Base-by-base conservation (phyloP, 2,888 invertebrate species). In the Gasteruption jaculator region DNA sequence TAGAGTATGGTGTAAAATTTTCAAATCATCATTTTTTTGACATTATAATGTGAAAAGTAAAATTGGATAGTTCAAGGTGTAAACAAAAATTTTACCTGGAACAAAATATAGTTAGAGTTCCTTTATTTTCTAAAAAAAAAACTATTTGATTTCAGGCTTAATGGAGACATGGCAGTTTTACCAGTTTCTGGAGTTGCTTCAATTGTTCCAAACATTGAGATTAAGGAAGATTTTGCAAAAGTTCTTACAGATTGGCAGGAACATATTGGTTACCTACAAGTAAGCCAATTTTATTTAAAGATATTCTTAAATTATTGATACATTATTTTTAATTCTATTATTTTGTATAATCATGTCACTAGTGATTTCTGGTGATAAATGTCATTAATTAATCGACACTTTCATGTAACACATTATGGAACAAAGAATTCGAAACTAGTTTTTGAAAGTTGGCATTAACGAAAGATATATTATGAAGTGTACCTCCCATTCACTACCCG, bases 201-300 rank as follows among this genome's bases (percentile, higher is more conserved):
- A 4, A 49, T 55, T 21, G 49, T 60, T 38, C 59, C 62, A 38
- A 64, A 66, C 49, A 59, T 63, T 31, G 64, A 65, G 38, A 65
- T 64, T 19, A 70, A 71, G 46, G 74, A 76, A 40, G 76, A 76
- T 54, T 74, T 72, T 56, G 71, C 73, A 29, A 73, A 73, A 59
- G 72, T 75, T 48, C 68, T 76, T 45, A 70, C 63, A 33, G 76
- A 76, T 43, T 76, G 75, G 75, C 73, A 75, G 34, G 69, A 73
- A 44, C 74, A 75, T 35, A 61, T 75, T 41, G 72, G 74, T 29
- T 67, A 64, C 40, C 53, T 74, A 38, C 74, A 75, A 65, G 74
- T 75, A 53, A 63, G 56, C n/a, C n/a, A 57, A 35, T 32, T 14
- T 20, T 19, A 21, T 25, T 30, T 21, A 22, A 38, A 16, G 37